Base-by-base conservation (phyloP, 2,113 vertebrate species). In the Corythaixoides concolor region DNA sequence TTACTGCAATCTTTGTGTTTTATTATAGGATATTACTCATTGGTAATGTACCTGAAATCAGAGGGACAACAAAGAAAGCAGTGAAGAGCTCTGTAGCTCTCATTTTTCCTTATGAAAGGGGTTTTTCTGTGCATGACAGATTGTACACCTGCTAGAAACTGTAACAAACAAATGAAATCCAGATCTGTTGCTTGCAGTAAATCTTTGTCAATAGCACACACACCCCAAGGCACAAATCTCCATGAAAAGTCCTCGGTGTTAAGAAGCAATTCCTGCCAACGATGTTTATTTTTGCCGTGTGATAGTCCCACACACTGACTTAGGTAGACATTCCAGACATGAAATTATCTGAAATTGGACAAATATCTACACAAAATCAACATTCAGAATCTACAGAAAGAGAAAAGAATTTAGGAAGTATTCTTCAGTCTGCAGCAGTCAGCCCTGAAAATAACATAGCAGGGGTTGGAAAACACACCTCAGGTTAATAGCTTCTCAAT, bases 281-380 rank as follows among this genome's bases (percentile, higher is more conserved):
- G 20, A 13, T 39, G 45, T 63, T 63, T 85, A 12, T 27, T 90
- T 95, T 93, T 96, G 67, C 72, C 37, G 92, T 88, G 22, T 79
- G 62, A 50, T 85, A 75, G 43, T 86, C 70, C 66, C 58, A 82
- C 45, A 50, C 27, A 9, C 45, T 1, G 9, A 47, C 43, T 89
- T 86, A 83, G 2, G 22, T 53, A 85, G 87, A 76, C 53, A 32
- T 93, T 96, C 90, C 89, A 95, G 83, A 91, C 33, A 2, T 64
- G 21, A 94, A 95, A 94, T 96, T 94, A 72, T 52, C 53, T 85
- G 80, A 82, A 95, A 88, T 37, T 79, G 84, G 86, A 59, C 41
- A 82, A 55, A 55, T 33, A 45, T 76, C 66, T 88, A 47, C 1
- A 5, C 55, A 87, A 91, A 93, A 64, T 66, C 88, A 90, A 78